These are phyloP conservation scores for Poecilia gillii DNA, from an alignment of 2,797 vertebrate species.

Conservation along the genomic window DNA sequence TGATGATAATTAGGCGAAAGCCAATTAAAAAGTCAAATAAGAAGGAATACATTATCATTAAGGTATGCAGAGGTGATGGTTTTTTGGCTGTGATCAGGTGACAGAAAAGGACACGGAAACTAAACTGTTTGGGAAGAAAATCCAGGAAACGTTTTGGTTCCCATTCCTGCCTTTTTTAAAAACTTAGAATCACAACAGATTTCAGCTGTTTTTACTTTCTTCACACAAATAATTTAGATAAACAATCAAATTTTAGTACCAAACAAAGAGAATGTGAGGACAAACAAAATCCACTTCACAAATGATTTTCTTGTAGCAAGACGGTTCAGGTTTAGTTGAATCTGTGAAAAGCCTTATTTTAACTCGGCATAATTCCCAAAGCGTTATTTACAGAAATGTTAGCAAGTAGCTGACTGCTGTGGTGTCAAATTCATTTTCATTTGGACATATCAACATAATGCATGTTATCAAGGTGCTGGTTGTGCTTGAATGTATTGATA, in stretches of 20 bases:
- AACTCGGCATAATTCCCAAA: too few species aligned
- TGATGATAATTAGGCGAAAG: constrained; percentile 95
- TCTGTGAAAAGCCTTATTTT: too few species aligned
- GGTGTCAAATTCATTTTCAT: too few species aligned
- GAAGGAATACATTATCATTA: constrained; percentile 97
- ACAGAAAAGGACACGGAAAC: constrained; percentile 76
- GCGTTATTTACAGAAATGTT: too few species aligned
- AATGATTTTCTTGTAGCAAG: neutral
- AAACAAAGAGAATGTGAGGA: neutral
- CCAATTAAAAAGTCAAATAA: constrained; percentile 98
- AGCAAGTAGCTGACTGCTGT: too few species aligned
- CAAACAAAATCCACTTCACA: neutral
- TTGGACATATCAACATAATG: too few species aligned
- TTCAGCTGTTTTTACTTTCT: neutral
- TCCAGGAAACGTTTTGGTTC: neutral
- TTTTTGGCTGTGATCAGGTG: constrained; percentile 47
- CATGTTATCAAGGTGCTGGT: too few species aligned
- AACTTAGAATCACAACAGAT: neutral
- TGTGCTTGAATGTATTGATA: too few species aligned
- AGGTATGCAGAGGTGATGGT: constrained; percentile 74
- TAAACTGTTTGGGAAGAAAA: constrained; percentile 37
- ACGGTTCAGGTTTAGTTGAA: too few species aligned
- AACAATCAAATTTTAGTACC: neutral
- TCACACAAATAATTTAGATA: neutral
- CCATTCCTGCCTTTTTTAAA: neutral